phyloP scores from a whole-genome alignment of 1,140 invertebrate genomes.

The Adelges cooleyi region DNA sequence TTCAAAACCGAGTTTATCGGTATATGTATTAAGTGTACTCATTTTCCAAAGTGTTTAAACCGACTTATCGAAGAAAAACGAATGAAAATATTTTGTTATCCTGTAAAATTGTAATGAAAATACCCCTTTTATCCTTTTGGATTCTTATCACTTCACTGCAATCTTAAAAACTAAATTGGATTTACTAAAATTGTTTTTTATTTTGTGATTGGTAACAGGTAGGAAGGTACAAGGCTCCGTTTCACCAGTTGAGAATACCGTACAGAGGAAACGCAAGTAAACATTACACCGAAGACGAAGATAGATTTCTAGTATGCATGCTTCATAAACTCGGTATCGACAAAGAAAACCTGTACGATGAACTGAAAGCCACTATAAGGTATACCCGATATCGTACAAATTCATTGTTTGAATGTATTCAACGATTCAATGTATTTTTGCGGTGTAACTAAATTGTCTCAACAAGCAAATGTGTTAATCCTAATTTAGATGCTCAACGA shows the following conservation, averaged over 20 bases:
- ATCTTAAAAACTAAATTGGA: neutral
- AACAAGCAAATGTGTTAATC: too few relatives aligned
- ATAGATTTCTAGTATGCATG: constrained; percentile 96
- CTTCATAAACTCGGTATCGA: constrained; percentile 97
- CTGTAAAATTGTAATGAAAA: too few relatives aligned
- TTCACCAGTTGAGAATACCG: constrained; percentile 92
- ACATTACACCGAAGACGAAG: constrained; percentile 99
- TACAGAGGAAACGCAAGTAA: constrained; percentile 98
- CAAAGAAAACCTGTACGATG: constrained; percentile 98
- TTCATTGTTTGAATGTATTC: neutral
- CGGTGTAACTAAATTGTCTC: neutral
- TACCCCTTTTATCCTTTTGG: too few relatives aligned
- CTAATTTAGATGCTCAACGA: constrained; percentile 74
- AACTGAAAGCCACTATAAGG: constrained; percentile 81
- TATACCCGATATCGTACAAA: constrained; percentile 40
- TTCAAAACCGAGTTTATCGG: too few relatives aligned
- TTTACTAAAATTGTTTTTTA: neutral
- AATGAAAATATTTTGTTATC: too few relatives aligned
- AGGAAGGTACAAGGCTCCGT: constrained; percentile 91
- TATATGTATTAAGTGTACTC: too few relatives aligned
- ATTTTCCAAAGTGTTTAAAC: too few relatives aligned
- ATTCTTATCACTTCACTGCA: too few relatives aligned
- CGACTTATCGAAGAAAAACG: too few relatives aligned
- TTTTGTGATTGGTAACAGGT: constrained; percentile 46
- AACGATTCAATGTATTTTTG: neutral